Evolutionary conservation across 2,888 invertebrate genomes (phyloP).

Genomic region (Drosophila eohydei): DNA sequence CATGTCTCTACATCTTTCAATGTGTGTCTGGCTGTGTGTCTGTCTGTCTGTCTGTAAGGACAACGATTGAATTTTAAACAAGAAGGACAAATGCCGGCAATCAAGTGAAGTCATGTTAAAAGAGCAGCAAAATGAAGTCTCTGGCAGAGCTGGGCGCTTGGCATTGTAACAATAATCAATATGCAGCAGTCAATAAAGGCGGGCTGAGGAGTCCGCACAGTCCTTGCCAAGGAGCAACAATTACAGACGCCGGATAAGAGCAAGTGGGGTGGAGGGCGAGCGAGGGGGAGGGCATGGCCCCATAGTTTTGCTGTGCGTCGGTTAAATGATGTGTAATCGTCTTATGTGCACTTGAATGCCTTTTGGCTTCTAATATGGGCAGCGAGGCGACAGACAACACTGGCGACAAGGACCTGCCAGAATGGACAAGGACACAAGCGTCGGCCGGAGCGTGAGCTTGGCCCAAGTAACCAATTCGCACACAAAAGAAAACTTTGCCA

Average conservation of each 20-base stretch:
- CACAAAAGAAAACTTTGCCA: conserved; percentile 75
- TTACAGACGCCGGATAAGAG: conserved; percentile 50
- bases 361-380: conserved; percentile 82
- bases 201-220: conserved; percentile 22
- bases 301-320: conserved; percentile 77
- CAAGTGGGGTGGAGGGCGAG: background rate
- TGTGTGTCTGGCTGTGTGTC: conserved; percentile 5
- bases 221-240: conserved; percentile 66
- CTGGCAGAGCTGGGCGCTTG: conserved; percentile 6
- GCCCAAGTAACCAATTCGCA: conserved; percentile 55
- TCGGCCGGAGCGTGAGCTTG: background rate
- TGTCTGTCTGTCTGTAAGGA: conserved; percentile 24
- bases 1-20: conserved; percentile 6
- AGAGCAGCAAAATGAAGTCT: conserved; percentile 58
- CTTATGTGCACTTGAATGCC: conserved; percentile 84
- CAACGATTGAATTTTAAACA: conserved; percentile 77
- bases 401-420: conserved; percentile 60
- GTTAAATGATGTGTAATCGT: conserved; percentile 85
- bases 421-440: conserved; percentile 34
- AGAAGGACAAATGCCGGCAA: conserved; percentile 71
- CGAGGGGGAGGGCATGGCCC: conserved; percentile 7
- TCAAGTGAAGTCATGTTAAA: conserved; percentile 65
- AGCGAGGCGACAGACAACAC: conserved; percentile 58
- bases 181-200: conserved; percentile 69
- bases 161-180: conserved; percentile 80